Conservation (phyloP, 2,888 invertebrate species). For the Pristionchus fissidentatus region DNA sequence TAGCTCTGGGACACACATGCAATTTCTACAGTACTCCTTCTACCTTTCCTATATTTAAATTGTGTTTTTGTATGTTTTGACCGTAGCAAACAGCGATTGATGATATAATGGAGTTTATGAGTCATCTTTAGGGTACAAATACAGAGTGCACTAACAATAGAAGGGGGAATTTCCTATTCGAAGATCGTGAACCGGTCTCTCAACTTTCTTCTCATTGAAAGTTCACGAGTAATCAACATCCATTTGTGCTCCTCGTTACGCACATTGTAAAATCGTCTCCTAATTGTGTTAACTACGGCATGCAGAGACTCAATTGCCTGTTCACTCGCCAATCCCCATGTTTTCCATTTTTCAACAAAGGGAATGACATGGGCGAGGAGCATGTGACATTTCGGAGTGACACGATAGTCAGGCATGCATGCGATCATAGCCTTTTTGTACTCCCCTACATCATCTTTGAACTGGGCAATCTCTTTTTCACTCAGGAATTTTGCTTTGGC, state of each 20-base stretch:
- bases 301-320: background rate
- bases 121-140: too few relatives aligned
- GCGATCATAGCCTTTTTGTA: background rate
- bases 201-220: background rate
- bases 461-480: background rate
- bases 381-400: background rate
- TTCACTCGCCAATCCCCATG: background rate
- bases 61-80: too few relatives aligned
- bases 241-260: background rate
- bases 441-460: background rate
- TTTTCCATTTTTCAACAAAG: background rate
- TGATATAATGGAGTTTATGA: too few relatives aligned
- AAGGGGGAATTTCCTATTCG: background rate
- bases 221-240: background rate
- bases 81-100: too few relatives aligned
- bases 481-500: background rate
- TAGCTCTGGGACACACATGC: too few relatives aligned
- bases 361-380: background rate
- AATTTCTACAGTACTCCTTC: too few relatives aligned
- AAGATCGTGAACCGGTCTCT: background rate
- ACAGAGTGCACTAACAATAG: too few relatives aligned
- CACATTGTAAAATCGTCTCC: background rate
- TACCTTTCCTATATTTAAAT: too few relatives aligned
- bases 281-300: background rate
- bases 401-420: background rate